These are phyloP conservation scores for Sebastes nivosus DNA, from an alignment of 2,797 vertebrate species.

Conservation along the genomic window DNA sequence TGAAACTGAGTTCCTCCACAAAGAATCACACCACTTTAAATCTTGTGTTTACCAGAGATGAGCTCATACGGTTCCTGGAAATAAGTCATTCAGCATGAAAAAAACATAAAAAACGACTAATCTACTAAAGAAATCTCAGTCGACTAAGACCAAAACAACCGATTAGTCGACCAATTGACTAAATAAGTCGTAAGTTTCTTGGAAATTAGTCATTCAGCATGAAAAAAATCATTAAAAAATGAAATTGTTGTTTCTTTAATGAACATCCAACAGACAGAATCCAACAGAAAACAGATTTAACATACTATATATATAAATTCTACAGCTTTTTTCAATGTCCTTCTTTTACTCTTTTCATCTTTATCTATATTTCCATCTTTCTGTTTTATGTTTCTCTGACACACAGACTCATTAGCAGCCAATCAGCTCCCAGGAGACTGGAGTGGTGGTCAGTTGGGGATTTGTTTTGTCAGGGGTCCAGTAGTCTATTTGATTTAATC, in stretches of 20 bases:
- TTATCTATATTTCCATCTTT: neutral
- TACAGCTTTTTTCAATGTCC: neutral
- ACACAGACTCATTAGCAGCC: neutral
- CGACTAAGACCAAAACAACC: too few species aligned
- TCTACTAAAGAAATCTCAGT: too few species aligned
- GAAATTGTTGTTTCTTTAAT: neutral
- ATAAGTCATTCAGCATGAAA: too few species aligned
- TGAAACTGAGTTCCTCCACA: too few species aligned
- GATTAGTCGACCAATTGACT: too few species aligned
- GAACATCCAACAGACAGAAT: neutral
- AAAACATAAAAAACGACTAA: too few species aligned
- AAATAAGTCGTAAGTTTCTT: too few species aligned
- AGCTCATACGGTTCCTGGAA: too few species aligned
- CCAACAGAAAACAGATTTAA: neutral
- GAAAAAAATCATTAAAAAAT: too few species aligned
- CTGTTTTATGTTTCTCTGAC: neutral
- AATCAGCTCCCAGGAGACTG: neutral
- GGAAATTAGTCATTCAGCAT: too few species aligned
- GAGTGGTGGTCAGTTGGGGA: neutral
- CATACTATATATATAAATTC: neutral
- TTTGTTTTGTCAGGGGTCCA: neutral
- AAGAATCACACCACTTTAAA: too few species aligned
- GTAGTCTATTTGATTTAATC: conserved; percentile 48
- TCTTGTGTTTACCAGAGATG: too few species aligned
- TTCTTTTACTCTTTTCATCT: neutral